Base-by-base conservation (phyloP, 1,140 invertebrate species). In the Megathymus violae region DNA sequence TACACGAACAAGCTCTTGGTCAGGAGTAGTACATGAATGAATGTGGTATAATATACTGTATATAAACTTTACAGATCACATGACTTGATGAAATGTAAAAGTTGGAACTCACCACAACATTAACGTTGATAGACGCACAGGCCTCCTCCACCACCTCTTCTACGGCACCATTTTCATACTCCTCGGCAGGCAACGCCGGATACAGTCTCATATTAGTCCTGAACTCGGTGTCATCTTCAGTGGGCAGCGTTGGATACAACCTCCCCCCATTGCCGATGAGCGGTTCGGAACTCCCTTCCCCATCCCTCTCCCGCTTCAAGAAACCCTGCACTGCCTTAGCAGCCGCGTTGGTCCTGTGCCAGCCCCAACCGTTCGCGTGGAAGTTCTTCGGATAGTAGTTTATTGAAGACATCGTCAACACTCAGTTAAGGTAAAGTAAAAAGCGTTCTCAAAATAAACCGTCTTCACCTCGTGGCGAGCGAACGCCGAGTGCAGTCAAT, bases 141-240 rank as follows among this genome's bases (percentile, higher is more conserved):
- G 74, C 70, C 47, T 92, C 89, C 47, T 92, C 91, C 0, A 91
- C 68, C 1, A 92, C 82, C 61, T 91, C 91, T 46, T 81, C 88
- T 0, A 88, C 85, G 11, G 73, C 82, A n/a, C 86, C 88, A 16
- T 73, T 82, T 27, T 87, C 87, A 36, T 91, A 91, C 47, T 90
- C 89, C 15, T 90, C 91, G 40, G 59, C 80, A 0, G 89, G 89
- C 38, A 92, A 63, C 11, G 77, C 76, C 0, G 91, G 91, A 40
- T 91, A 91, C 64, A 92, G 67, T 41, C 71, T 80, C 27, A 82
- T 69, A 27, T 82, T 73, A 16, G 72, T 58, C 25, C 61, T 73
- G 54, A 81, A 82, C 15, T 62, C 51, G 7, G 79, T 77, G 34
- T 88, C 87, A 60, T 91, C 89, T 50, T 84, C 76, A 1, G 67